A percentile compares a stretch with the other conserved stretches of the same genome.
phyloP scores from a whole-genome alignment of 2,113 vertebrate species.

The Chroicocephalus ridibundus region DNA sequence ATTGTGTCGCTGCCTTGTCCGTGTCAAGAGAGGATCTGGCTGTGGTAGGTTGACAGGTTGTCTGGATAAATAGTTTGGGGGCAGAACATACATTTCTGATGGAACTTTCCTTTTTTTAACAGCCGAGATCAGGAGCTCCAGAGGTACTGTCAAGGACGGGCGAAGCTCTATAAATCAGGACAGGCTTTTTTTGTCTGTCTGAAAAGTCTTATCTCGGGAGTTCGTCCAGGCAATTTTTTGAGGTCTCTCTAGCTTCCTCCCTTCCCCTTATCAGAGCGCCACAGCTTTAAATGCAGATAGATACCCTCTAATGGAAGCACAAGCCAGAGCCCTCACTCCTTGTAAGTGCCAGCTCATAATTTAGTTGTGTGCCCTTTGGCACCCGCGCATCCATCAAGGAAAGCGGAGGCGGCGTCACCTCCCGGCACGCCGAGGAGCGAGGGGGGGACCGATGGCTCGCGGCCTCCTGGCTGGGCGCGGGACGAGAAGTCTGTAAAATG shows the following conservation, averaged over 20 bases:
- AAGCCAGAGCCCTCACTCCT: slow-evolving; percentile 54
- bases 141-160: slow-evolving; percentile 68
- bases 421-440: rapidly evolving
- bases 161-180: slow-evolving; percentile 69
- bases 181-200: slow-evolving; percentile 68
- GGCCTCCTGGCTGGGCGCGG: rapidly evolving
- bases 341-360: slow-evolving; percentile 63
- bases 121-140: slow-evolving; percentile 44
- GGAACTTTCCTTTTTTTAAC: slow-evolving; percentile 45
- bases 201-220: slow-evolving; percentile 69
- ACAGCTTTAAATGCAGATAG: slow-evolving; percentile 74
- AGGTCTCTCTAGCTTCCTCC: slow-evolving; percentile 62
- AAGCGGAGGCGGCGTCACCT: not conserved
- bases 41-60: slow-evolving; percentile 65
- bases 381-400: slow-evolving; percentile 37
- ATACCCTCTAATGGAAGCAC: slow-evolving; percentile 69
- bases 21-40: slow-evolving; percentile 54
- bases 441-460: not conserved
- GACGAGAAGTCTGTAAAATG: not conserved
- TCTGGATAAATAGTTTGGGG: slow-evolving; percentile 67
- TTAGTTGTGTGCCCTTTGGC: slow-evolving; percentile 57
- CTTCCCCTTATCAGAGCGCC: slow-evolving; percentile 67
- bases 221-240: slow-evolving; percentile 68
- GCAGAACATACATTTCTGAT: slow-evolving; percentile 64
- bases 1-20: slow-evolving; percentile 57